Evolutionary conservation across 2,797 vertebrate species (phyloP).

Genomic region (Falco concolor): DNA sequence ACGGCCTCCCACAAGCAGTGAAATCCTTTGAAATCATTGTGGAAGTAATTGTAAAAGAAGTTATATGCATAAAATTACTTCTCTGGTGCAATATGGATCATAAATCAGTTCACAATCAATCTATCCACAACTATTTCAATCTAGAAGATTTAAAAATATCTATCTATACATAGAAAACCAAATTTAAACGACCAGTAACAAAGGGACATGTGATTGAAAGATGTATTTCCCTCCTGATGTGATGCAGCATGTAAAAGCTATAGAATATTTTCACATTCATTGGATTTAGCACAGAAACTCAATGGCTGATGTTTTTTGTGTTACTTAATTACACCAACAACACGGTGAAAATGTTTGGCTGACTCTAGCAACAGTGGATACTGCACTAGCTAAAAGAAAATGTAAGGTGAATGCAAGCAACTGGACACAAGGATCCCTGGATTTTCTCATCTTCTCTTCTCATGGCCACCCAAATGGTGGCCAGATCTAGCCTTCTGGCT

Average conservation of each 20-base stretch:
- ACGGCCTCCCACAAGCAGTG: slow-evolving; percentile 82
- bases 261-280: background rate
- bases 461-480: fast-evolving
- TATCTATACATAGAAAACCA: slow-evolving; percentile 62
- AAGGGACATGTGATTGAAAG: background rate
- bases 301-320: background rate
- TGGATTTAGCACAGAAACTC: background rate
- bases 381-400: background rate
- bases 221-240: background rate
- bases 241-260: background rate
- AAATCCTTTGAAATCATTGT: slow-evolving; percentile 84
- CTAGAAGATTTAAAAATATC: slow-evolving; percentile 73
- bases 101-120: slow-evolving; percentile 92
- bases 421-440: background rate
- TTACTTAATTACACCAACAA: background rate
- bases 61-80: slow-evolving; percentile 97
- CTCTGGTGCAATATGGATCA: slow-evolving; percentile 84
- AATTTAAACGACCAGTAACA: background rate
- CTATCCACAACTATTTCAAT: slow-evolving; percentile 78
- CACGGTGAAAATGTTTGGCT: background rate
- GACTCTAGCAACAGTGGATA: background rate
- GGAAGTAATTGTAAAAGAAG: slow-evolving; percentile 90
- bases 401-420: fast-evolving
- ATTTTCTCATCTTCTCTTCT: background rate
- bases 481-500: background rate